Base-by-base conservation (phyloP, 2,888 invertebrate species). In the Adela reaumurella region DNA sequence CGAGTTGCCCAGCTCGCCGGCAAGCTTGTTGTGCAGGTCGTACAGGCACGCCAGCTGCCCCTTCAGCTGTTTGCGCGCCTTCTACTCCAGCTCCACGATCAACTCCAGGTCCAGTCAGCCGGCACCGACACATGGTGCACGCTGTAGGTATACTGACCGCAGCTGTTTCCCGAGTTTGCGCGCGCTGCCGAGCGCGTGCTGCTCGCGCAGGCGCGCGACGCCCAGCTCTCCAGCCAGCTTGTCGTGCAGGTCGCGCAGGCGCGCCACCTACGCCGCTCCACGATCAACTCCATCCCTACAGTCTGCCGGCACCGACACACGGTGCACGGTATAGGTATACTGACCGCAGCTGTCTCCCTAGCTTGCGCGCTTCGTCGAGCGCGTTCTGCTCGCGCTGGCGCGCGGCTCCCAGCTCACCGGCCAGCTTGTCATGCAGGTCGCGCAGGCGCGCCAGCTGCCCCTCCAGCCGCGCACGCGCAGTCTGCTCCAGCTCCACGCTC, bases 41-140 rank as follows among this genome's bases (percentile, higher is more conserved):
- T 76, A 60, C 52, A 77, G 62, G 0, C 78, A 64, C 1, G 80
- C 63, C 57, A 83, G 74, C 61, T 84, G 84, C 0, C 87, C 92
- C 74, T 97, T 97, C 5, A 94, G 80, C n/a, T 96, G 84, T 1
- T 88, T 83, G 56, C 90, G 87, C 1, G 93, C 91, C 0, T 95
- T 93, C 60, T 90, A 89, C 62, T 97, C 97, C 56, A 97, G 78
- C 56, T 97, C 97, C 48, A 96, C 72, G 59, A 91, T 91, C 2
- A 94, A 92, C 67, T 97, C 96, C 51, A 97, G 70, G 63, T 97
- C 97, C n/a, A n/a, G n/a, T n/a, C n/a, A n/a, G n/a, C n/a, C n/a
- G n/a, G n/a, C n/a, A n/a, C n/a, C n/a, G n/a, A n/a, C n/a, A n/a
- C n/a, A n/a, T n/a, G n/a, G n/a, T n/a, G n/a, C n/a, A n/a, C n/a